Percentiles rank a stretch among this genome's conserved stretches.
Conservation (phyloP, 2,113 vertebrate species). For the Gadus chalcogrammus region DNA sequence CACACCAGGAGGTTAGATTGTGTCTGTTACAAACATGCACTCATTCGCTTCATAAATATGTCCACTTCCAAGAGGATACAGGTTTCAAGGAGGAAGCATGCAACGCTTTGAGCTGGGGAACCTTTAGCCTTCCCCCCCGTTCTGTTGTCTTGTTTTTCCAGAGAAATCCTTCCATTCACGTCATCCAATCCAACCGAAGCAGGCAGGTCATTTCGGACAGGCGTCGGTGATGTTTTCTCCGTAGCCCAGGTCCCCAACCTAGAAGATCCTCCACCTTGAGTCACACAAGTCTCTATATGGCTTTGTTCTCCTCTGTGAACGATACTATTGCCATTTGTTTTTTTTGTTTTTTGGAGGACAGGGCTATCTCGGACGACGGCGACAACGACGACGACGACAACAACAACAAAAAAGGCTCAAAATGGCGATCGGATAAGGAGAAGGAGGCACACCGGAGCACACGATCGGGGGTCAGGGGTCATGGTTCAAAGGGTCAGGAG, state of each 20-base stretch:
- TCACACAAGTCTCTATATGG: constrained; percentile 89
- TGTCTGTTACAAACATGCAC: constrained; percentile 77
- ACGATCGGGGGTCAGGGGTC: constrained; percentile 57
- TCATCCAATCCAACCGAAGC: constrained; percentile 46
- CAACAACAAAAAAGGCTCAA: constrained; percentile 58
- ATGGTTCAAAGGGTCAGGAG: constrained; percentile 48
- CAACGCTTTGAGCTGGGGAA: constrained; percentile 69
- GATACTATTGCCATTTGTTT: constrained; percentile 82
- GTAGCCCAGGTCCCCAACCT: constrained; percentile 44
- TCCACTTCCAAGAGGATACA: constrained; percentile 77
- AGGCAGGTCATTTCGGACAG: constrained; percentile 64
- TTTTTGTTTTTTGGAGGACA: constrained; percentile 47
- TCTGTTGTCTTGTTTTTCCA: constrained; percentile 45
- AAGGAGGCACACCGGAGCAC: constrained; percentile 69
- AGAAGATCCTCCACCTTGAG: constrained; percentile 33
- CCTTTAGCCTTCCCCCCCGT: constrained; percentile 51
- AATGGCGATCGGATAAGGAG: constrained; percentile 70
- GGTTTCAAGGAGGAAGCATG: constrained; percentile 78
- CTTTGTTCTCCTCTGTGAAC: constrained; percentile 95
- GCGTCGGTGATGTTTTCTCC: constrained; percentile 56
- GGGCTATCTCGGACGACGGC: constrained; percentile 68
- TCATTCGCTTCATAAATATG: constrained; percentile 76
- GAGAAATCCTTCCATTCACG: constrained; percentile 51
- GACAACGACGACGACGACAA: neutral
- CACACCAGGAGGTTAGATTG: constrained; percentile 67